A percentile compares a stretch with the other conserved stretches of the same genome.
phyloP scores from a whole-genome alignment of 2,113 vertebrate genomes.

The Donacobius atricapilla region DNA sequence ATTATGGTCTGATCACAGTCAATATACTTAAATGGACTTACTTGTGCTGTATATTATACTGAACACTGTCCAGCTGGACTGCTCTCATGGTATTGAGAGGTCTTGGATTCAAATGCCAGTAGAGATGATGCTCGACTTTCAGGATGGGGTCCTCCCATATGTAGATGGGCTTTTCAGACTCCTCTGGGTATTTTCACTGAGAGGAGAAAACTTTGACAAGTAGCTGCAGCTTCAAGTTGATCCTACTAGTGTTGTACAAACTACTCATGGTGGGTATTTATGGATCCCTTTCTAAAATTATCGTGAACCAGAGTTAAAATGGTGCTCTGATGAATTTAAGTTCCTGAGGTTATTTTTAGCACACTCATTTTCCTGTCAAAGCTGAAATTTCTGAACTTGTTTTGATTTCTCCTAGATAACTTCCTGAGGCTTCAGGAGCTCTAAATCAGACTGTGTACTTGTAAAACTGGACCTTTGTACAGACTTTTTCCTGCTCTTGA shows the following conservation, averaged over 20 bases:
- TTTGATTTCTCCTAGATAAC: constrained; percentile 16
- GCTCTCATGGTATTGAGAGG: not conserved
- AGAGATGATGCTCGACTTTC: rapidly evolving
- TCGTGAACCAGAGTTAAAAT: not conserved
- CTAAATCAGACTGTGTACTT: not conserved
- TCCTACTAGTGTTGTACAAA: not conserved
- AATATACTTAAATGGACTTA: not conserved
- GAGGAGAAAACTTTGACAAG: not conserved
- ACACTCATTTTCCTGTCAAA: not conserved
- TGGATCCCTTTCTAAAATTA: not conserved
- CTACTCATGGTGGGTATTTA: not conserved
- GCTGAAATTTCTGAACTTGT: not conserved
- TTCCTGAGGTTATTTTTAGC: constrained; percentile 12
- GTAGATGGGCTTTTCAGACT: not conserved
- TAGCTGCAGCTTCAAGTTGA: not conserved
- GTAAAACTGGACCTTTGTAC: not conserved
- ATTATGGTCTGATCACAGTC: not conserved
- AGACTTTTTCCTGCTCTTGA: not conserved
- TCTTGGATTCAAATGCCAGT: not conserved
- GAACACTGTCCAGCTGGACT: not conserved
- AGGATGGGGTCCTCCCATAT: not conserved
- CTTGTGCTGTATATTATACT: not conserved
- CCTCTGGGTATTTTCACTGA: not conserved
- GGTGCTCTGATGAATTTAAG: not conserved
- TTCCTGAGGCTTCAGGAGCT: not conserved